These are phyloP conservation scores for Pempheris klunzingeri DNA, from an alignment of 2,797 vertebrate species.

Conservation along the genomic window DNA sequence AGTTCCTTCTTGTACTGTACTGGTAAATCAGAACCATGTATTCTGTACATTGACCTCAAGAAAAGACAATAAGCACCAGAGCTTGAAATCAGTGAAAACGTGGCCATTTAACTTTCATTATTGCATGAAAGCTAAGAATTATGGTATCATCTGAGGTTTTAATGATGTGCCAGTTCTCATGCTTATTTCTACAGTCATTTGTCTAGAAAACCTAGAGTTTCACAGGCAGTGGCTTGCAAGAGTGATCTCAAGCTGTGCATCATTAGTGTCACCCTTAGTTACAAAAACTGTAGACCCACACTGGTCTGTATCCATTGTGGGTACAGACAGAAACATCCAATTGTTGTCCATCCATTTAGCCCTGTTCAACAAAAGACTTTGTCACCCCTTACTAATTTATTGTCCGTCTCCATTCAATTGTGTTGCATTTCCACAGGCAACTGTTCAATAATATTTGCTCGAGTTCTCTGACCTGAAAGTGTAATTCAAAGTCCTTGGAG, in stretches of 20 bases:
- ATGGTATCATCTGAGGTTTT: slow-evolving; percentile 26
- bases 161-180: slow-evolving; percentile 65
- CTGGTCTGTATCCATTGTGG: slow-evolving; percentile 64
- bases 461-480: slow-evolving; percentile 66
- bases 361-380: slow-evolving; percentile 76
- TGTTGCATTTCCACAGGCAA: slow-evolving; percentile 69
- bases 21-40: slow-evolving; percentile 1
- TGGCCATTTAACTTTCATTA: slow-evolving; percentile 29
- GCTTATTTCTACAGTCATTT: slow-evolving; percentile 63
- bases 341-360: slow-evolving; percentile 73
- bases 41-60: slow-evolving; percentile 10
- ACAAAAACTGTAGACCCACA: slow-evolving; percentile 69
- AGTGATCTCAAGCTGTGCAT: slow-evolving; percentile 77
- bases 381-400: slow-evolving; percentile 77
- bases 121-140: slow-evolving; percentile 36
- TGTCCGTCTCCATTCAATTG: slow-evolving; percentile 70
- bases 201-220: slow-evolving; percentile 64
- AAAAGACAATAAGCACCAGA: slow-evolving; percentile 2
- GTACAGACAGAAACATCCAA: slow-evolving; percentile 68
- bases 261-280: slow-evolving; percentile 79
- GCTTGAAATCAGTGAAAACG: slow-evolving; percentile 27
- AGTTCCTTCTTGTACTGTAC: not conserved
- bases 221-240: slow-evolving; percentile 72
- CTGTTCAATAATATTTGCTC: slow-evolving; percentile 75
- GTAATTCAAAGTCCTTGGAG: slow-evolving; percentile 63